Percentiles rank a stretch among this genome's conserved stretches.
Evolutionary conservation across 1,140 invertebrate genomes (phyloP).

Genomic region (Matsumurasca onukii): DNA sequence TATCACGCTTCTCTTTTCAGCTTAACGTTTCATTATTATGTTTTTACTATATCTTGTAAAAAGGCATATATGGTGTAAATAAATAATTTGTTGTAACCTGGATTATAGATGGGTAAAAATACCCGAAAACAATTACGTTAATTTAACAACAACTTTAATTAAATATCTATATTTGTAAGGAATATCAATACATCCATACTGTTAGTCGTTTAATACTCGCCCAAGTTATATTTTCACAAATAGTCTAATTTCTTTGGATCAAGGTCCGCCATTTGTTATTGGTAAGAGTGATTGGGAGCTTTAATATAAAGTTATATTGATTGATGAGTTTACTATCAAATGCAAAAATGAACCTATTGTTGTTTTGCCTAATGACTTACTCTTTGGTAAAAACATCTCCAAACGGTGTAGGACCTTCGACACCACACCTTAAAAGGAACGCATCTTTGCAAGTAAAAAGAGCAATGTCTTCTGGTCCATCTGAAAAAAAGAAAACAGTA

Average conservation of each 20-base stretch:
- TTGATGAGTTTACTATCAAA: neutral
- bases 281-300: neutral
- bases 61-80: no score
- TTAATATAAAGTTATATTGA: neutral
- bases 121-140: no score
- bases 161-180: no score
- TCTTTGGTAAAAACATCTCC: neutral
- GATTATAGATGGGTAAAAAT: no score
- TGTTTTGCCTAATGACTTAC: no score
- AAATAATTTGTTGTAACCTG: no score
- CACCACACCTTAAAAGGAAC: neutral
- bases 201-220: no score
- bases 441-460: neutral
- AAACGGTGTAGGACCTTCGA: neutral
- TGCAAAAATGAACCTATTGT: neutral
- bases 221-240: neutral
- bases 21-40: no score
- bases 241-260: neutral
- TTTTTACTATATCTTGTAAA: no score
- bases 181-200: no score
- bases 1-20: no score
- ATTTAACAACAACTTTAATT: no score
- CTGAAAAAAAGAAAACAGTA: neutral
- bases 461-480: neutral
- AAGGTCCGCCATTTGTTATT: neutral